These are phyloP conservation scores for Yponomeuta malinellus DNA, from an alignment of 2,888 invertebrate species.

Conservation along the genomic window DNA sequence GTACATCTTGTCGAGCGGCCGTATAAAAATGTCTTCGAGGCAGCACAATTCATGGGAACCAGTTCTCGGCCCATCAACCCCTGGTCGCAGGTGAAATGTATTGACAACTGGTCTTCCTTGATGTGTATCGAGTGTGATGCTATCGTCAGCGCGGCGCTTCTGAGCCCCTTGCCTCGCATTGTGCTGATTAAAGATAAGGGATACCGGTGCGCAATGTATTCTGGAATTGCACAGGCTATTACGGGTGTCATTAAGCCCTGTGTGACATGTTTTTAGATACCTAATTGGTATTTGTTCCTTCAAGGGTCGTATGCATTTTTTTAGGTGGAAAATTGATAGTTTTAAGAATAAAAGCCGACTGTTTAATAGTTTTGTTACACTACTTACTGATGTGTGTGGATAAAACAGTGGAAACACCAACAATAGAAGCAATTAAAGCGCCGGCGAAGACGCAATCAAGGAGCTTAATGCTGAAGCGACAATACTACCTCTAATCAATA, in stretches of 20 bases:
- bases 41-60: conserved; percentile 68
- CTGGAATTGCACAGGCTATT: conserved; percentile 58
- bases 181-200: conserved; percentile 68
- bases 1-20: conserved; percentile 53
- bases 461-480: conserved; percentile 28
- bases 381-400: too few relatives aligned
- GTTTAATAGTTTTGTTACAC: too few relatives aligned
- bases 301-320: not conserved
- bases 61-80: conserved; percentile 61
- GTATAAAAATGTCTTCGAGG: conserved; percentile 65
- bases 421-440: conserved; percentile 13
- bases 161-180: conserved; percentile 66
- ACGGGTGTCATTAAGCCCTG: conserved; percentile 61
- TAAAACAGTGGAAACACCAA: too few relatives aligned
- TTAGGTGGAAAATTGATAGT: too few relatives aligned
- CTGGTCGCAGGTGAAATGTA: conserved; percentile 68
- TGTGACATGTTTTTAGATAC: conserved; percentile 41
- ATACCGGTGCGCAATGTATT: conserved; percentile 70
- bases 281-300: not conserved
- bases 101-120: conserved; percentile 75
- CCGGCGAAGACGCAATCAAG: conserved; percentile 16
- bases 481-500: conserved; percentile 45
- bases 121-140: conserved; percentile 71
- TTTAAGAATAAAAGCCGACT: too few relatives aligned
- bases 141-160: conserved; percentile 68